Evolutionary conservation across 1,140 invertebrate genomes (phyloP), one percentile per base, ranked within the genome.

Genomic region (Drosophila littoralis): DNA sequence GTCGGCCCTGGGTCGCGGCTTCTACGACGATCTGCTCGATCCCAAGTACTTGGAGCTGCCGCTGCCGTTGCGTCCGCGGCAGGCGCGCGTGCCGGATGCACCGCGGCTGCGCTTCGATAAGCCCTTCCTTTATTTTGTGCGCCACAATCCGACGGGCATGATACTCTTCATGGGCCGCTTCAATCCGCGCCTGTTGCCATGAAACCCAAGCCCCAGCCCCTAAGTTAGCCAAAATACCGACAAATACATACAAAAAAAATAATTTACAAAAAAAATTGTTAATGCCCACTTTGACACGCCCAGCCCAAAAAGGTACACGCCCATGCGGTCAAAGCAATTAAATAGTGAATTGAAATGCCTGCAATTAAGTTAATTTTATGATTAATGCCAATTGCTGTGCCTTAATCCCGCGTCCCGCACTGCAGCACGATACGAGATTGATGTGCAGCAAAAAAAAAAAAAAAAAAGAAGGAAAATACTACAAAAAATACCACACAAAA

Each of bases 91-190:
- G 0, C 95, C 95, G 0, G 95, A 96, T 46, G 94, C 94, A 28
- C 95, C 95, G 1, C 93, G 96, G 83, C 93, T 97, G 71, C 95
- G 96, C 79, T 95, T 97, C 80, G 96, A 97, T 73, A 94, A 96
- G 83, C 97, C 97, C 1, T 97, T 97, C 93, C 93, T 97, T 5
- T 97, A 96, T 89, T 96, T 97, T 72, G 96, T 97, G 10, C 94
- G 97, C 83, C 97, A 97, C 89, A 97, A 97, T 92, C 97, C 96
- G 2, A 96, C 96, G 7, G 96, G 97, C 67, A 94, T 97, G 93
- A 96, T 97, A 79, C 93, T 97, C 40, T 96, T 97, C 84, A 96
- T 97, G 93, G 96, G 96, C 48, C 93, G 96, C 84, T 97, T 97
- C 92, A 97, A 97, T 92, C 96, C 96, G 10, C 94, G 96, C 92